These are phyloP conservation scores for Oegoconia quadripuncta DNA, from an alignment of 2,888 invertebrate species.

Conservation along the genomic window DNA sequence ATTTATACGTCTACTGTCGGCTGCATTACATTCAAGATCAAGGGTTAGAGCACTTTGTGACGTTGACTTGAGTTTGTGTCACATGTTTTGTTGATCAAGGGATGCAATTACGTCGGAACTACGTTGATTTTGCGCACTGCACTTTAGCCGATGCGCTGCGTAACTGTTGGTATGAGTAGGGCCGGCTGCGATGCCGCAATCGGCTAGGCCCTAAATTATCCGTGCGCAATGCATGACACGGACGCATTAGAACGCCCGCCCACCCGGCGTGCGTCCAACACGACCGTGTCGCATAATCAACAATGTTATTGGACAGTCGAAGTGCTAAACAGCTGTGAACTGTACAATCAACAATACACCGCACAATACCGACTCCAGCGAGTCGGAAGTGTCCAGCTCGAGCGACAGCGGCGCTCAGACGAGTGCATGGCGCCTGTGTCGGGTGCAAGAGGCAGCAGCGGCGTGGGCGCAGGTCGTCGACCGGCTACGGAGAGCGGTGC, in stretches of 20 bases:
- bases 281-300: constrained; percentile 6
- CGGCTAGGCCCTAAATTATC: constrained; percentile 40
- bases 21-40: neutral
- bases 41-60: neutral
- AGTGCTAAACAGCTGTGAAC: neutral
- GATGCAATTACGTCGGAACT: constrained; percentile 43
- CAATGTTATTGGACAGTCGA: constrained; percentile 25
- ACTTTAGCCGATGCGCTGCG: constrained; percentile 46
- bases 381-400: no score
- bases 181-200: constrained; percentile 47
- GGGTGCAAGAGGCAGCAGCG: constrained; percentile 55
- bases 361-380: neutral
- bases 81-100: constrained; percentile 38
- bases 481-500: constrained; percentile 53
- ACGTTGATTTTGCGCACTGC: constrained; percentile 62
- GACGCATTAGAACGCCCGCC: constrained; percentile 20
- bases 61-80: constrained; percentile 34
- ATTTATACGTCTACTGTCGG: neutral
- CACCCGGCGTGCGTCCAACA: constrained; percentile 20
- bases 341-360: constrained; percentile 2
- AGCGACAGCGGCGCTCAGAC: neutral
- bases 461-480: constrained; percentile 73
- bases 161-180: constrained; percentile 44
- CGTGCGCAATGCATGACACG: constrained; percentile 31
- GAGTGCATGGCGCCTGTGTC: constrained; percentile 26